Base-by-base conservation (phyloP, 2,797 vertebrate species). In the Phoeniculus purpureus region DNA sequence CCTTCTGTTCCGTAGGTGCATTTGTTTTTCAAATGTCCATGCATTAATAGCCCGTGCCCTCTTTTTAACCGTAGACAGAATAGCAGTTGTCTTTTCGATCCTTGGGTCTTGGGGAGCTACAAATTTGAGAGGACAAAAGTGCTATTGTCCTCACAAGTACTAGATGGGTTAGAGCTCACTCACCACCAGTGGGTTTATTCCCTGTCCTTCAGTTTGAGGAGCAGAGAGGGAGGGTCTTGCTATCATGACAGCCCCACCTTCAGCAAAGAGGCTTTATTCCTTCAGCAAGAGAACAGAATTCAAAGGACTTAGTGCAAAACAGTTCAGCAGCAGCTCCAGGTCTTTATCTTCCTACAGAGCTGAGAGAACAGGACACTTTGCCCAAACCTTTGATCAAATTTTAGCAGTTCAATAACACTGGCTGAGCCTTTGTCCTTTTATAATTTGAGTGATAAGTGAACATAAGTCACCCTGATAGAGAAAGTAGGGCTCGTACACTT, bases 301-400 rank as follows among this genome's bases (percentile, higher is more conserved):
- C 82, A 55, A 85, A 87, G 73, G 48, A 27, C 21, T 51, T 15
- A 12, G 48, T 62, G 18, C 29, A 59, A 76, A 77, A 59, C 5
- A 17, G 31, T 67, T 74, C 54, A 71, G 15, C 32, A 60, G 70
- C 16, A 71, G 71, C 62, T 62, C 52, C 34, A 9, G 47, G 50
- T 66, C 54, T 59, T 51, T 32, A 72, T 37, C 40, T 81, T 59
- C 66, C 43, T 47, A 27, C n/a, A 62, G 23, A 47, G n/a, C 22
- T 74, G 43, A 40, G 45, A 87, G 45, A 81, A 31, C 7, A 72
- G 15, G 12, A 43, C 11, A 12, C 8, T 77, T 79, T 72, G 29
- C 68, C 66, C 43, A 74, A 77, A 58, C 15, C 45, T 77, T 88
- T 85, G 54, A 88, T 85, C 66, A 74, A 58, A 66, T 88, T 92